Evolutionary conservation across 2,888 invertebrate genomes (phyloP), one percentile per base, ranked within the genome.

Genomic region (Dexiosoma caninum): DNA sequence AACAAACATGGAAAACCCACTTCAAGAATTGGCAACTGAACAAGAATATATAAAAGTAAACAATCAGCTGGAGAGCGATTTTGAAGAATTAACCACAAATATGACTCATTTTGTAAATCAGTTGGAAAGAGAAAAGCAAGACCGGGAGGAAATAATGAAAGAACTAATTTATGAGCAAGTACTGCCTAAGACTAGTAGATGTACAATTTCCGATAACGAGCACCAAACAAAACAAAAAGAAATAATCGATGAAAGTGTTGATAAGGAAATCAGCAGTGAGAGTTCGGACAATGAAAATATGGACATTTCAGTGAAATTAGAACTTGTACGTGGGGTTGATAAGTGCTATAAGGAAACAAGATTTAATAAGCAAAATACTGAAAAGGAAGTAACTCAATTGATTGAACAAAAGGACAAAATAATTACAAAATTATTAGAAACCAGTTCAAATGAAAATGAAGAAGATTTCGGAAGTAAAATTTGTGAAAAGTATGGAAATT

Each of bases 41-140:
- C 64, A 74, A 12, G 83, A 86, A n/a, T 83, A 84, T 30, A 59
- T 10, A 0, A 77, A 83, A 44, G 84, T 84, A 0, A 87, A 85
- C 69, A 78, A 83, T 0, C 84, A 86, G 51, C 70, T 86, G 3
- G 81, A 71, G 6, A 79, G 81, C 19, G 85, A 87, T 40, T 78
- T 88, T 49, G 67, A 83, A 40, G 84, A 87, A 46, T 81, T 88
- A 2, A 75, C 83, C 0, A 74, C 14, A 8, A 82, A 85, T 0
- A 66, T 88, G 67, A 83, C 83, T 0, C 82, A 81, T 16, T 85
- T 85, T 53, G 69, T 88, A 5, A 69, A 82, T 8, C 84, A 86
- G 23, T 66, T 88, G 0, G 60, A 74, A n/a, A 83, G 27, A 23
- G 78, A 81, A 0, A 59, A 78, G 10, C 66, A 62, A 35, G 42